Evolutionary conservation across 1,140 invertebrate genomes (phyloP).

Genomic region (Melipona quadrifasciata): DNA sequence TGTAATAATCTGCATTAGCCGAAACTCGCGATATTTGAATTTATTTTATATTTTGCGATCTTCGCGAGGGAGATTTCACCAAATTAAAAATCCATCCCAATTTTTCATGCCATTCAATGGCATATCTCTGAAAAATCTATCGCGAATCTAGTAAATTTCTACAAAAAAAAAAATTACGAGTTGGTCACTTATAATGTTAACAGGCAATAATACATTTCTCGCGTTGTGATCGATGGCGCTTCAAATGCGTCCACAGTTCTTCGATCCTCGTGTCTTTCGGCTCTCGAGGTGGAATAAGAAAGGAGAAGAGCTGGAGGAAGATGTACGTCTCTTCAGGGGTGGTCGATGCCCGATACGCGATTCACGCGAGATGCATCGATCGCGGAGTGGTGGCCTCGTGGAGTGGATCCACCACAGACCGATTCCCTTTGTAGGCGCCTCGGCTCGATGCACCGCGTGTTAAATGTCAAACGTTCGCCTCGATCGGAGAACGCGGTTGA

Average conservation of each 20-base stretch:
- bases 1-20: too few species aligned
- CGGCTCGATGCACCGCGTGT: slow-evolving; percentile 13
- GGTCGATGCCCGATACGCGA: slow-evolving; percentile 41
- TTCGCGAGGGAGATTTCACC: too few species aligned
- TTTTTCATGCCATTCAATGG: too few species aligned
- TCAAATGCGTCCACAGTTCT: neutral
- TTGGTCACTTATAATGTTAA: too few species aligned
- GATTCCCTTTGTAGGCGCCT: slow-evolving; percentile 39
- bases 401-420: slow-evolving; percentile 11
- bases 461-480: slow-evolving; percentile 42
- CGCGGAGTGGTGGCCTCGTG: neutral
- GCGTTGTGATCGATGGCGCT: slow-evolving; percentile 7
- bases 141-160: neutral
- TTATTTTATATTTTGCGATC: too few species aligned
- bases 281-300: neutral
- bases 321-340: slow-evolving; percentile 45
- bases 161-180: too few species aligned
- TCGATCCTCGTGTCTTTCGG: neutral
- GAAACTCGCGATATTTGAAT: too few species aligned
- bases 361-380: slow-evolving; percentile 55
- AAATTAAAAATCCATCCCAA: too few species aligned
- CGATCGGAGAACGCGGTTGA: neutral
- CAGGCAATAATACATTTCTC: neutral
- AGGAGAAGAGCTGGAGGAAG: slow-evolving; percentile 23
- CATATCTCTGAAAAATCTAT: too few species aligned